A percentile compares a stretch with the other conserved stretches of the same genome.
Evolutionary conservation across 37 sponge, comb jelly and placozoan genomes (phyloP).

Genomic region (Lycopodina hypogea): DNA sequence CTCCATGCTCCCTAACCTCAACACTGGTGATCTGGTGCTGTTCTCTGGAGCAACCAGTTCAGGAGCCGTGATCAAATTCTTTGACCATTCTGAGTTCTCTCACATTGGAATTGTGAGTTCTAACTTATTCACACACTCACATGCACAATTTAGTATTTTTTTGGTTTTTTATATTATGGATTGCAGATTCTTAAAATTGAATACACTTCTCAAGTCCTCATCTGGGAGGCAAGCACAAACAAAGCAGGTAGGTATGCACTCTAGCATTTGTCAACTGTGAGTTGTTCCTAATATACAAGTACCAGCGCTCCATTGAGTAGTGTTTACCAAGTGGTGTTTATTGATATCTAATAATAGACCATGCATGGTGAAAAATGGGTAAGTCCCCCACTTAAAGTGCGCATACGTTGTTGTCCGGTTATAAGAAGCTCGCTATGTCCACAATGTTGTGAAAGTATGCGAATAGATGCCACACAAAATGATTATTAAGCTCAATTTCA

Average conservation of each 20-base stretch:
- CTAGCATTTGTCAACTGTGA: neutral
- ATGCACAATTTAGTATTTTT: neutral
- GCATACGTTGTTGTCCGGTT: no score
- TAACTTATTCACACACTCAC: neutral
- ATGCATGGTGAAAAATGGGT: no score
- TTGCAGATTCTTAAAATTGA: conserved; percentile 44
- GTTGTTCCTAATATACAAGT: neutral
- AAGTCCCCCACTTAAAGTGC: no score
- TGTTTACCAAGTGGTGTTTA: no score
- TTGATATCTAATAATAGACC: no score
- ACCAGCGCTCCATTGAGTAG: no score
- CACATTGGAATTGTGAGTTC: conserved; percentile 75
- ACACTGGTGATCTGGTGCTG: conserved; percentile 60
- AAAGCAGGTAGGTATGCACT: conserved; percentile 46
- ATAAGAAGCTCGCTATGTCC: no score
- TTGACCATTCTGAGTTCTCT: conserved; percentile 78
- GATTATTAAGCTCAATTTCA: no score
- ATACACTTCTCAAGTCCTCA: conserved; percentile 33
- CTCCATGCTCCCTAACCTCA: neutral
- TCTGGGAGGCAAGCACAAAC: conserved; percentile 76
- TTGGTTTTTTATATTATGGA: neutral
- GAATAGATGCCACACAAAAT: no score
- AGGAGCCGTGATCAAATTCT: conserved; percentile 72
- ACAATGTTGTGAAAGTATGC: no score
- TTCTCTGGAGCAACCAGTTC: conserved; percentile 66